These are phyloP conservation scores for Horisme vitalbata DNA, from an alignment of 2,888 invertebrate species.

Conservation along the genomic window DNA sequence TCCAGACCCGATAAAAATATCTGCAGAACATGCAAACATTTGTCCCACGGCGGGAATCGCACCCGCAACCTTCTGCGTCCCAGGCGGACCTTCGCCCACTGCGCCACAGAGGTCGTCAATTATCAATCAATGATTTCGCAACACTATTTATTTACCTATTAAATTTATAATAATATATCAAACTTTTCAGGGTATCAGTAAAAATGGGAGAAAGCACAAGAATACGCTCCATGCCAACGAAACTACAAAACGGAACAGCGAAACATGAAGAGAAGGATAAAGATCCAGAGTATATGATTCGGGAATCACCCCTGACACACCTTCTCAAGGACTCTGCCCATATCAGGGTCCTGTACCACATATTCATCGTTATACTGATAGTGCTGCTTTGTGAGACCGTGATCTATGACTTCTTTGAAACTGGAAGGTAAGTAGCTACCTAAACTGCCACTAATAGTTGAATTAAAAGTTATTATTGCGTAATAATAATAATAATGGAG, in stretches of 20 bases:
- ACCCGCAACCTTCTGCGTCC: too few relatives aligned
- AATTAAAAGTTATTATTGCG: too few relatives aligned
- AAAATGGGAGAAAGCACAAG: constrained; percentile 39
- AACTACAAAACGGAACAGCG: constrained; percentile 44
- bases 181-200: not conserved
- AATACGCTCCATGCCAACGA: constrained; percentile 30
- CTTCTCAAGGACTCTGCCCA: constrained; percentile 88
- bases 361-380: constrained; percentile 90
- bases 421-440: constrained; percentile 87
- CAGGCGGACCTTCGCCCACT: too few relatives aligned
- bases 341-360: constrained; percentile 92
- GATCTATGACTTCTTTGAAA: constrained; percentile 87
- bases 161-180: too few relatives aligned
- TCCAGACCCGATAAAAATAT: too few relatives aligned
- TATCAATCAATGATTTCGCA: too few relatives aligned
- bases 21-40: too few relatives aligned
- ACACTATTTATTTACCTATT: too few relatives aligned
- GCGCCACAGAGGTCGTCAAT: too few relatives aligned
- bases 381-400: constrained; percentile 88
- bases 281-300: constrained; percentile 79
- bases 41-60: too few relatives aligned
- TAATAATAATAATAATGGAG: too few relatives aligned
- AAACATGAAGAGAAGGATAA: constrained; percentile 38
- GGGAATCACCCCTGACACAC: constrained; percentile 92
- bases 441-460: too few relatives aligned